Percentiles rank a stretch among this genome's conserved stretches.
Evolutionary conservation across 2,888 invertebrate genomes (phyloP).

Genomic region (Lampropteryx suffumata): DNA sequence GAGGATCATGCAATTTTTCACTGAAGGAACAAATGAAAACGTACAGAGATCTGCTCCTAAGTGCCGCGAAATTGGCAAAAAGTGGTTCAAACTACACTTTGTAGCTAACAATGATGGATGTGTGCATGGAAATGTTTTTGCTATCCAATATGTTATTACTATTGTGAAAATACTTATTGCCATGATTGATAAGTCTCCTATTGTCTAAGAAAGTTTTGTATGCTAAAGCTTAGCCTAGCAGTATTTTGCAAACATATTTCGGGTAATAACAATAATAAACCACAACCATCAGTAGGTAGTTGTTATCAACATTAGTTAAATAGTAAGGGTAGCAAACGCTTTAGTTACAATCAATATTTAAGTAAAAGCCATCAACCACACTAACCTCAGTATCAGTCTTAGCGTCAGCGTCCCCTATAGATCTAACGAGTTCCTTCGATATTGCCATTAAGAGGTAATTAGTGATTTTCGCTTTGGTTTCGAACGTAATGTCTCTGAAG

Average conservation of each 20-base stretch:
- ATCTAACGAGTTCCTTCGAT: constrained; percentile 77
- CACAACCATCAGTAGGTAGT: constrained; percentile 52
- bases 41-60: too few relatives aligned
- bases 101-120: too few relatives aligned
- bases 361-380: constrained; percentile 43
- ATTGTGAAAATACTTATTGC: too few relatives aligned
- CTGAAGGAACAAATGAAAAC: too few relatives aligned
- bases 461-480: constrained; percentile 77
- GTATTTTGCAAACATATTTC: background rate
- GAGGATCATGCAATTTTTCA: too few relatives aligned
- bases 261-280: constrained; percentile 27
- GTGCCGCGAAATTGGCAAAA: too few relatives aligned
- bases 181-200: too few relatives aligned
- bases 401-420: constrained; percentile 77
- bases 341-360: constrained; percentile 61
- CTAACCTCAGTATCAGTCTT: constrained; percentile 80
- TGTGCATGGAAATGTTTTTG: too few relatives aligned
- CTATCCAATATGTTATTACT: too few relatives aligned
- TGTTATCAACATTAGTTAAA: constrained; percentile 46
- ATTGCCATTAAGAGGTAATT: constrained; percentile 80
- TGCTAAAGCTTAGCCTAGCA: too few relatives aligned
- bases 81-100: too few relatives aligned
- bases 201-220: too few relatives aligned
- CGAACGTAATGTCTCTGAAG: constrained; percentile 59
- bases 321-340: constrained; percentile 45